Evolutionary conservation across 2,797 vertebrate genomes (phyloP), one percentile per base, ranked within the genome.

Genomic region (Periophthalmus magnuspinnatus): DNA sequence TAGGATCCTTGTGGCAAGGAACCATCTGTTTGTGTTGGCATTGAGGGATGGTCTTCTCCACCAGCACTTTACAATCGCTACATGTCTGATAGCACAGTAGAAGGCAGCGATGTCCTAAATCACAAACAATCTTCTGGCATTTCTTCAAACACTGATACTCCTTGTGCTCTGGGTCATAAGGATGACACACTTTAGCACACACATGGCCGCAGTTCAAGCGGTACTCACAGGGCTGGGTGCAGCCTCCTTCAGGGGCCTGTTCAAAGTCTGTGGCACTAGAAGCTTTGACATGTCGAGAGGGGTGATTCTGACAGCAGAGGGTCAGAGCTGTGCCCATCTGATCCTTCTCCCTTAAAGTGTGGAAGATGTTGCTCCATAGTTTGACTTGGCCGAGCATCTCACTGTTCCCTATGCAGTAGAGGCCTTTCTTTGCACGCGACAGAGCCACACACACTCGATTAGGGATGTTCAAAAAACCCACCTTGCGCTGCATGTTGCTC

Each of bases 401-500:
- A 88, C 95, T 93, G 84, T 97, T 95, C 34, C 96, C 95, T 33
- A 98, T 92, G 72, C 95, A 97, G 78, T 95, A 98, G 69, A 98
- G 93, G 4, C 95, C 97, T 89, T 95, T 97, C 87, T 96, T 98
- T 81, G 97, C 97, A 9, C 97, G 95, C 57, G 97, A 99, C 81
- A 99, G 86, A 5, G 96, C 96, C 16, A 99, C 96, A 0, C 97
- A 99, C 81, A 98, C 93, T 0, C 97, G 93, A 84, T 98, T 98
- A 76, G 96, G 71, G 73, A 95, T 97, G 90, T 92, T 94, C 65
- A 99, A 93, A 88, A 98, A 99, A 6, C 97, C 97, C 55, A 94
- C 89, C 66, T 83, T 95, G 19, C 91, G 89, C 22, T 93, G 84
- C 6, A 3, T 70, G 84, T 98, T 98, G 92, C 97, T 98, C 32